Evolutionary conservation across 2,113 vertebrate species (phyloP).

Genomic region (Geococcyx californianus): DNA sequence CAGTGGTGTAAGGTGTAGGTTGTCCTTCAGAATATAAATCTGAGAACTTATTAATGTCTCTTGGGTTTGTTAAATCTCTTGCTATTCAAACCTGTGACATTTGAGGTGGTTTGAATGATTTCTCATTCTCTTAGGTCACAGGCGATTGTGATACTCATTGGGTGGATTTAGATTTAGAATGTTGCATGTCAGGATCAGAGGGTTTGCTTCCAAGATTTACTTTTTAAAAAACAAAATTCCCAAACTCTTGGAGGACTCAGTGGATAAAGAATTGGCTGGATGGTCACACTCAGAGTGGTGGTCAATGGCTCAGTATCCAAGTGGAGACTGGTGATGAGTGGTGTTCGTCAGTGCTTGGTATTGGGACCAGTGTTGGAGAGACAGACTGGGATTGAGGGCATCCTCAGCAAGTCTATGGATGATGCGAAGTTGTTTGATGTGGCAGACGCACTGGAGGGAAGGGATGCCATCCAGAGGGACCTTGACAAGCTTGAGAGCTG

Average conservation of each 20-base stretch:
- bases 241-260: neutral
- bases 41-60: neutral
- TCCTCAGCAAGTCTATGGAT: too few relatives aligned
- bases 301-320: too few relatives aligned
- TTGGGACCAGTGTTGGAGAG: too few relatives aligned
- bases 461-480: too few relatives aligned
- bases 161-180: neutral
- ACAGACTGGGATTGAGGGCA: too few relatives aligned
- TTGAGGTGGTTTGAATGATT: neutral
- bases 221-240: neutral
- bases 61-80: neutral
- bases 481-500: too few relatives aligned
- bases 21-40: neutral
- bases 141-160: neutral
- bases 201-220: neutral
- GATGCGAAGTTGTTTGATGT: too few relatives aligned
- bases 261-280: too few relatives aligned
- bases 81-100: neutral
- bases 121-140: neutral
- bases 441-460: too few relatives aligned
- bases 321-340: too few relatives aligned
- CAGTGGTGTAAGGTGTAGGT: neutral
- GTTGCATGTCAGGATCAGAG: neutral
- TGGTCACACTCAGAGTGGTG: too few relatives aligned
- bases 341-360: too few relatives aligned